Percentiles rank a stretch among this genome's conserved stretches.
Conservation (phyloP, 2,888 invertebrate genomes). For the Serrognathus titanus region DNA sequence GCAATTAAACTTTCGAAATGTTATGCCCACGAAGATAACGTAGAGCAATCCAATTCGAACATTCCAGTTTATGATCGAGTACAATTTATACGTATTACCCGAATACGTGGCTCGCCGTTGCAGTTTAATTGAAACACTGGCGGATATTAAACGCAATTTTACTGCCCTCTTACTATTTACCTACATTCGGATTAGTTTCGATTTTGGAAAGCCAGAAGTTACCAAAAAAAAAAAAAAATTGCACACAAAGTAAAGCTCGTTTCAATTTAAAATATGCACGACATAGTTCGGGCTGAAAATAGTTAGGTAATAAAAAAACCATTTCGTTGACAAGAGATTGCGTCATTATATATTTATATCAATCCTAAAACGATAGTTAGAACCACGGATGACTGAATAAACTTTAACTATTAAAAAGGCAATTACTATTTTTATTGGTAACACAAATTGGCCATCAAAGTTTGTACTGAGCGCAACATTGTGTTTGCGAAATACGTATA, state of each 20-base stretch:
- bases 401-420: slow-evolving; percentile 40
- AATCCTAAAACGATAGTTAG: slow-evolving; percentile 12
- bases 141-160: background rate
- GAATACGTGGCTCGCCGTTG: slow-evolving; percentile 12
- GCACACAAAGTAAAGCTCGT: too few relatives aligned
- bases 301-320: slow-evolving; percentile 6
- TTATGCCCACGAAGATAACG: slow-evolving; percentile 42
- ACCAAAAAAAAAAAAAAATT: too few relatives aligned
- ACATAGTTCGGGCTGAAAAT: background rate
- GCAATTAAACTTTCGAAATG: slow-evolving; percentile 47
- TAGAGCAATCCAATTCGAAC: slow-evolving; percentile 39
- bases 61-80: slow-evolving; percentile 44
- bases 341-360: slow-evolving; percentile 11
- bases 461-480: slow-evolving; percentile 1
- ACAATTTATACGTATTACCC: slow-evolving; percentile 39
- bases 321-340: slow-evolving; percentile 6
- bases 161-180: too few relatives aligned
- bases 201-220: too few relatives aligned
- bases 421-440: slow-evolving; percentile 40
- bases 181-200: too few relatives aligned
- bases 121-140: slow-evolving; percentile 24
- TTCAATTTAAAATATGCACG: too few relatives aligned
- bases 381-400: slow-evolving; percentile 33
- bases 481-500: background rate
- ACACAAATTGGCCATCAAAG: slow-evolving; percentile 33